phyloP scores from a whole-genome alignment of 2,113 vertebrate genomes.

The Entelurus aequoreus region DNA sequence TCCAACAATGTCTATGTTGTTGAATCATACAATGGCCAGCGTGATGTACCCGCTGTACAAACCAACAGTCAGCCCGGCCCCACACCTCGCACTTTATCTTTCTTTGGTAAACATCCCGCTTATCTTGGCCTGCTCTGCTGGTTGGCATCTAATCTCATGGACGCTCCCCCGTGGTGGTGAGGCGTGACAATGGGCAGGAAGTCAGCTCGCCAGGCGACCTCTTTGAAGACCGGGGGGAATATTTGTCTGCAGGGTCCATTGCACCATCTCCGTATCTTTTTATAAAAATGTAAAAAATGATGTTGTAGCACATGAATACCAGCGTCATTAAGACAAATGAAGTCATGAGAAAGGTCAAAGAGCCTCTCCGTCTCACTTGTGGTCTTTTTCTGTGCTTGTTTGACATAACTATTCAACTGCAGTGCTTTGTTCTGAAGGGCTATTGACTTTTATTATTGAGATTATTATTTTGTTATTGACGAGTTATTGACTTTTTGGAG shows the following conservation, averaged over 20 bases:
- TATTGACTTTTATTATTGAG: no score
- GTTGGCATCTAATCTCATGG: constrained; percentile 50
- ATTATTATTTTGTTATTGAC: no score
- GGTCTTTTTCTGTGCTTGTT: constrained; percentile 34
- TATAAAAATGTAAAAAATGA: constrained; percentile 45
- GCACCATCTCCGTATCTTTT: constrained; percentile 23
- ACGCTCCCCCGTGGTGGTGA: constrained; percentile 10
- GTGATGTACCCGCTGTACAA: neutral
- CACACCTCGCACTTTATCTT: constrained; percentile 41
- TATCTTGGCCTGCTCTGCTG: constrained; percentile 49
- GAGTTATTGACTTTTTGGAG: constrained; percentile 64
- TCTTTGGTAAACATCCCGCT: constrained; percentile 54
- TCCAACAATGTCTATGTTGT: constrained; percentile 15
- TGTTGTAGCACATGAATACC: constrained; percentile 49
- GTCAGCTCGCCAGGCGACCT: constrained; percentile 34
- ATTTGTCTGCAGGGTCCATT: constrained; percentile 33
- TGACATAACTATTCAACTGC: constrained; percentile 33
- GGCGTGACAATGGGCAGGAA: constrained; percentile 55
- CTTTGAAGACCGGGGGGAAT: constrained; percentile 46
- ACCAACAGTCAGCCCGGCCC: constrained; percentile 19
- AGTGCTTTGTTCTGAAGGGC: constrained; percentile 35
- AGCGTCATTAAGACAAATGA: constrained; percentile 52
- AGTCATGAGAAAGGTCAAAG: constrained; percentile 61
- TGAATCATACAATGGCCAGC: constrained; percentile 11
- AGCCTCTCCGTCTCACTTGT: constrained; percentile 38